These are phyloP conservation scores for Drosophila saltans DNA, from an alignment of 1,140 invertebrate genomes.

Conservation along the genomic window DNA sequence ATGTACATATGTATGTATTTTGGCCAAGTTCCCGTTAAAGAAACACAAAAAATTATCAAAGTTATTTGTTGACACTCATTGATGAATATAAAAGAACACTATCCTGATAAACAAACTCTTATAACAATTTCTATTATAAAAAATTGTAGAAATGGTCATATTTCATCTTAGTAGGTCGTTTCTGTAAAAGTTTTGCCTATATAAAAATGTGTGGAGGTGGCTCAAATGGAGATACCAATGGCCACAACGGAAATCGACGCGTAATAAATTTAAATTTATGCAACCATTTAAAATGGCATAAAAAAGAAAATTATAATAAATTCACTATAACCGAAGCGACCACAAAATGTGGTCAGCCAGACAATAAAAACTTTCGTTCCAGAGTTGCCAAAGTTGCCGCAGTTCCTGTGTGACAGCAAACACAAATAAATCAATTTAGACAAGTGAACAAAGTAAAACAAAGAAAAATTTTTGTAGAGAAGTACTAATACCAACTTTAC, in stretches of 20 bases:
- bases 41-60: too few species aligned
- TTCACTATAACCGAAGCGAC: conserved; percentile 68
- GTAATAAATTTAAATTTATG: conserved; percentile 75
- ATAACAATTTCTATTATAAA: too few species aligned
- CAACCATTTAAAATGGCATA: conserved; percentile 63
- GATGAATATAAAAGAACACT: too few species aligned
- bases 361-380: conserved; percentile 63
- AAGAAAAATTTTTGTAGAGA: conserved; percentile 17
- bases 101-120: too few species aligned
- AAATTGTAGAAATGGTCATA: too few species aligned
- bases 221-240: conserved; percentile 6
- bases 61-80: too few species aligned
- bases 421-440: conserved; percentile 77
- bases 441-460: conserved; percentile 39
- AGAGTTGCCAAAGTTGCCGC: conserved; percentile 37
- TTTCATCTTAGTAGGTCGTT: neutral
- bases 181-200: neutral
- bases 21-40: too few species aligned
- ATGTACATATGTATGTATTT: too few species aligned
- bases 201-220: neutral
- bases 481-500: conserved; percentile 7
- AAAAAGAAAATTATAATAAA: conserved; percentile 69
- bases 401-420: conserved; percentile 37
- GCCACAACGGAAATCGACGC: conserved; percentile 57
- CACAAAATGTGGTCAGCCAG: conserved; percentile 68